A percentile compares a stretch with the other conserved stretches of the same genome.
Evolutionary conservation across 1,140 invertebrate genomes (phyloP).

Genomic region (Eufriesea mexicana): DNA sequence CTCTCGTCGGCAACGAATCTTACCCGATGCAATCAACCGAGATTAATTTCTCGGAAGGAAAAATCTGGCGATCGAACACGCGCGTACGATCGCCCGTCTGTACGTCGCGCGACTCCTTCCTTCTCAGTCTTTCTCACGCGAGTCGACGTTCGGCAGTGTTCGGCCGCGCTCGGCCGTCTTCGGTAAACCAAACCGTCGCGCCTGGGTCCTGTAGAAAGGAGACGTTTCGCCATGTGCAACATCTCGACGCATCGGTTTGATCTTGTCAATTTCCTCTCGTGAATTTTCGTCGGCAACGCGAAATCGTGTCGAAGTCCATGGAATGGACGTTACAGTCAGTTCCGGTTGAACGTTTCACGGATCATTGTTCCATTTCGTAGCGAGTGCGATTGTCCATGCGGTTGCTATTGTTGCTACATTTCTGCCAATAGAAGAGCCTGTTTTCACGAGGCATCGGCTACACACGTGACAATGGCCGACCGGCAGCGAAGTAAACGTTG

Average conservation of each 20-base stretch:
- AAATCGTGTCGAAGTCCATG: neutral
- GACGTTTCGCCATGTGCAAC: constrained; percentile 30
- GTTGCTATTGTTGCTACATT: constrained; percentile 22
- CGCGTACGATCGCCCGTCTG: constrained; percentile 1
- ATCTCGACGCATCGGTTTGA: too few species aligned
- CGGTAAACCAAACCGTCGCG: neutral
- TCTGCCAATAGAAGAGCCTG: constrained; percentile 9
- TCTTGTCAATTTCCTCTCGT: neutral
- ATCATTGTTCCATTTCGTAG: constrained; percentile 28
- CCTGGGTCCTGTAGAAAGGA: constrained; percentile 33
- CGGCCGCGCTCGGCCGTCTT: constrained; percentile 8
- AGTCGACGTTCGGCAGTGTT: neutral
- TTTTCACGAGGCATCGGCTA: neutral
- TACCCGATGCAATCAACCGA: neutral
- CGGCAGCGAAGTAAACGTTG: neutral
- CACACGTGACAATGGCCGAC: neutral
- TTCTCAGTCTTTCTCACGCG: constrained; percentile 24
- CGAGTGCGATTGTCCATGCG: neutral
- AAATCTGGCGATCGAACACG: neutral
- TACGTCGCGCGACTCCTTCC: constrained; percentile 29
- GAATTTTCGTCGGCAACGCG: neutral
- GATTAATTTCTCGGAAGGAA: neutral
- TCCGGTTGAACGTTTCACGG: constrained; percentile 16
- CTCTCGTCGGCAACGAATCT: neutral
- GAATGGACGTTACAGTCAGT: neutral